Conservation (phyloP, 1,140 invertebrate species). For the Elymnias hypermnestra region DNA sequence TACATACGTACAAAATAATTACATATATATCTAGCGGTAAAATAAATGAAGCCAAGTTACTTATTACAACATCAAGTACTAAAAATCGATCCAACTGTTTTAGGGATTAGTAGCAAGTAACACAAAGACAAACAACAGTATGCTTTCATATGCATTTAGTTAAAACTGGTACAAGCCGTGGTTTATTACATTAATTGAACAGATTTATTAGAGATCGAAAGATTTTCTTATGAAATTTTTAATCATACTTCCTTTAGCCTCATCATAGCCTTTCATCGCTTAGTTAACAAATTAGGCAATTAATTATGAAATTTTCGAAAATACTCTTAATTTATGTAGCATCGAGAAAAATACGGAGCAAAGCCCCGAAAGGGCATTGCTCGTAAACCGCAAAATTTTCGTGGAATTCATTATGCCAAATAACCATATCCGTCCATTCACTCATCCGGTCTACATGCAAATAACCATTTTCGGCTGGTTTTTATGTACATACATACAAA, state of each 20-base stretch:
- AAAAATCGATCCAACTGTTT: too few species aligned
- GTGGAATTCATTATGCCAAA: constrained; percentile 44
- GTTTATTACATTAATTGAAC: too few species aligned
- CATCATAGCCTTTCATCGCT: not conserved
- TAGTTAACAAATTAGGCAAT: not conserved
- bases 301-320: not conserved
- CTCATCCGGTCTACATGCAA: constrained; percentile 35
- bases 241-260: not conserved
- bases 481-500: constrained; percentile 1
- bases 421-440: constrained; percentile 52
- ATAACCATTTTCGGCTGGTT: constrained; percentile 16
- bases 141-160: too few species aligned
- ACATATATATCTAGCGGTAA: too few species aligned
- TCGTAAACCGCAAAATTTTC: constrained; percentile 27
- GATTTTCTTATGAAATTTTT: too few species aligned
- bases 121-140: too few species aligned
- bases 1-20: too few species aligned
- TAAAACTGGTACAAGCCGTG: too few species aligned
- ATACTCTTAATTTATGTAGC: constrained; percentile 1
- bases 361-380: constrained; percentile 9
- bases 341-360: not conserved
- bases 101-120: too few species aligned
- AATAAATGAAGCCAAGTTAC: too few species aligned
- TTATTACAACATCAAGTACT: too few species aligned
- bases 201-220: too few species aligned